Base-by-base conservation (phyloP, 2,888 invertebrate species). In the Spodoptera exigua region DNA sequence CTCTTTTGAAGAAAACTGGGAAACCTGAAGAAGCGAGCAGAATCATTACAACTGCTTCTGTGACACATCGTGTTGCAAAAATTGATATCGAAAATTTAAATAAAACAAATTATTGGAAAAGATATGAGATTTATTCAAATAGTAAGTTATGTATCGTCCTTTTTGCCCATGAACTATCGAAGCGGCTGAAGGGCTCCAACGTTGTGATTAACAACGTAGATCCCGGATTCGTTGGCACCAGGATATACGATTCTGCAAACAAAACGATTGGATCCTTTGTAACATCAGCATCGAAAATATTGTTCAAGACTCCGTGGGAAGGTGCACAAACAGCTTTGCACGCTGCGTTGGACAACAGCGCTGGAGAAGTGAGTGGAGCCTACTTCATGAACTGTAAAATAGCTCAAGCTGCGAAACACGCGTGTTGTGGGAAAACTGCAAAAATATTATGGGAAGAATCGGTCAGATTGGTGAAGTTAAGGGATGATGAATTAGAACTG, bases 141-240 rank as follows among this genome's bases (percentile, higher is more conserved):
- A 83, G 84, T 11, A 96, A 96, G 87, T 83, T 96, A 36, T 96
- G 95, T n/a, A 95, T 95, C 74, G 76, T 96, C 12, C 80, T 96
- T 14, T 96, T 96, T 76, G 95, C 97, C 0, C 87, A 95, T 35
- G 97, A 98, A 86, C 86, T 98, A 4, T 96, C 95, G 14, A 95
- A 95, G 87, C 95, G 95, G 1, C 80, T 97, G 78, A 89, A 92
- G 76, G 85, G 95, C 1, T 89, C 95, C 0, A 95, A 95, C 36
- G 96, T 98, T 0, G 96, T 97, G 0, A 96, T 96, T 0, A 98
- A 98, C 82, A 96, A 95, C 74, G 92, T 97, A 12, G 97, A 98
- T 89, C 98, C 98, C 0, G 98, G 98, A 12, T 93, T 96, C 86
- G 96, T 97, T 39, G 96, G 96, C 72, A 96, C 96, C 0, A 96